phyloP scores from a whole-genome alignment of 2,113 vertebrate genomes.

The Zosterops japonicus region DNA sequence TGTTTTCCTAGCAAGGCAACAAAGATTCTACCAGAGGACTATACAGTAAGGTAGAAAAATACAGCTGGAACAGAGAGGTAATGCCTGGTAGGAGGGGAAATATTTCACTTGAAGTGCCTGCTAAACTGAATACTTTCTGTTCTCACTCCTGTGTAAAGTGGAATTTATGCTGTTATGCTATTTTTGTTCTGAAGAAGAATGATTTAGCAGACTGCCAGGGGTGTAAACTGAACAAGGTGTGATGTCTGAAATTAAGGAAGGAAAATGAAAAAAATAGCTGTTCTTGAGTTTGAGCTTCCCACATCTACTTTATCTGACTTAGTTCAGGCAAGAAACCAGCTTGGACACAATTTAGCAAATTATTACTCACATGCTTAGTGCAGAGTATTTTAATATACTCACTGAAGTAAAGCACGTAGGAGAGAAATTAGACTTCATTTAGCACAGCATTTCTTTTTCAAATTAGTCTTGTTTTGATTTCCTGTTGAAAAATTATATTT shows the following conservation, averaged over 20 bases:
- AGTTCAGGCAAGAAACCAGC: neutral
- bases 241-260: neutral
- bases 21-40: neutral
- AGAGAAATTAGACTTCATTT: neutral
- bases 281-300: neutral
- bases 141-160: neutral
- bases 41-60: neutral
- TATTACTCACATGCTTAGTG: neutral
- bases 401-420: neutral
- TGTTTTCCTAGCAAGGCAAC: neutral
- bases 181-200: constrained; percentile 4
- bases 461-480: neutral
- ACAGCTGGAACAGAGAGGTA: neutral
- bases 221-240: neutral
- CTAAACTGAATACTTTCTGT: neutral
- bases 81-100: neutral
- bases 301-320: neutral
- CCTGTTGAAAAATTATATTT: neutral
- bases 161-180: neutral
- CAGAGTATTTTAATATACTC: neutral
- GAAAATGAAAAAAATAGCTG: neutral
- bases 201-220: neutral
- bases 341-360: neutral
- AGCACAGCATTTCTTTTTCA: neutral
- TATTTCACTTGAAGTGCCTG: neutral